Percentiles rank a stretch among this genome's conserved stretches.
Evolutionary conservation across 2,888 invertebrate species (phyloP).

Genomic region (Oscheius sp.): DNA sequence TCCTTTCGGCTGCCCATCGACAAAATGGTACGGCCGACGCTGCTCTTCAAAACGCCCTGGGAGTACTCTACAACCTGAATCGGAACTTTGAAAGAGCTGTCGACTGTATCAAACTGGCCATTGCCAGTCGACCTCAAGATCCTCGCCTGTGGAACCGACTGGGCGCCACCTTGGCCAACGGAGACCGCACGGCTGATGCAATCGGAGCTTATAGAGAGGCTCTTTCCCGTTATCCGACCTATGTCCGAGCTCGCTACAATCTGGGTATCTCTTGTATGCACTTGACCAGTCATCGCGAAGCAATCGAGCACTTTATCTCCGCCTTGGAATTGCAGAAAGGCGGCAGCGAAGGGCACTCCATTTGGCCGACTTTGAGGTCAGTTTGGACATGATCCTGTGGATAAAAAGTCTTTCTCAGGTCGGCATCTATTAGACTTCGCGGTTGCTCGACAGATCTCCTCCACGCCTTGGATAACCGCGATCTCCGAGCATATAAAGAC

Average conservation of each 20-base stretch:
- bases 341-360: constrained; percentile 73
- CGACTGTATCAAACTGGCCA: constrained; percentile 91
- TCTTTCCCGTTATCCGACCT: constrained; percentile 85
- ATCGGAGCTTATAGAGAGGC: constrained; percentile 88
- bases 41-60: constrained; percentile 79
- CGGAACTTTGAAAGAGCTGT: constrained; percentile 95
- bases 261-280: constrained; percentile 97
- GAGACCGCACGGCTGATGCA: constrained; percentile 92
- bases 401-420: constrained; percentile 45
- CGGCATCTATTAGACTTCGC: constrained; percentile 61
- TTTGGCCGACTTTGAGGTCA: constrained; percentile 36
- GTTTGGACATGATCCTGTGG: neutral
- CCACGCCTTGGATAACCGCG: constrained; percentile 55
- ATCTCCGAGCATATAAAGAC: constrained; percentile 49
- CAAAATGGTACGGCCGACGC: constrained; percentile 59
- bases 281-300: constrained; percentile 89
- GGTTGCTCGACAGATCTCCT: constrained; percentile 47
- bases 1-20: constrained; percentile 57
- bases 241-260: constrained; percentile 95
- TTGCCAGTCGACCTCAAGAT: constrained; percentile 83
- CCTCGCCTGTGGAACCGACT: constrained; percentile 95
- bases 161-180: constrained; percentile 96
- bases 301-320: constrained; percentile 92
- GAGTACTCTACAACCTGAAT: constrained; percentile 90
- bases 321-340: constrained; percentile 90